Conservation (phyloP, 2,797 vertebrate species). For the Falco rusticolus region DNA sequence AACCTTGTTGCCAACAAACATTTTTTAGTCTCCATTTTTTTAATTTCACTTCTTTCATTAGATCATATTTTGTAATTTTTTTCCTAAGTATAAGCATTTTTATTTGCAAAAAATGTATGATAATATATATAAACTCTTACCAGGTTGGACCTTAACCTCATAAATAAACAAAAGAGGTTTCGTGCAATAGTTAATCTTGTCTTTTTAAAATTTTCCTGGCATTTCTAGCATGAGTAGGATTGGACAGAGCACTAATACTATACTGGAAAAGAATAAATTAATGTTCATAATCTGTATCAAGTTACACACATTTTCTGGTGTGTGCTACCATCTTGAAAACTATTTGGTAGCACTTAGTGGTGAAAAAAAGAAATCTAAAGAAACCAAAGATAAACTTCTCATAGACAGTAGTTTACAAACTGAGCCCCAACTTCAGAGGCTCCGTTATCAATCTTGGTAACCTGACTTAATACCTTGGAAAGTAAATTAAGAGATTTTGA, state of each 20-base stretch:
- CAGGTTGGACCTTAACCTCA: neutral
- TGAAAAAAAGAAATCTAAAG: neutral
- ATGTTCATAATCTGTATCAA: neutral
- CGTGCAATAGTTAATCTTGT: neutral
- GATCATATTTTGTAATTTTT: neutral
- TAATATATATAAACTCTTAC: neutral
- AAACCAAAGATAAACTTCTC: neutral
- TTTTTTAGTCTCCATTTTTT: neutral
- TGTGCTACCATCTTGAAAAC: neutral
- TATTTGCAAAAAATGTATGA: neutral
- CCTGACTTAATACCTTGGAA: neutral
- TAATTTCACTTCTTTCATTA: neutral
- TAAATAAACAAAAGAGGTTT: neutral
- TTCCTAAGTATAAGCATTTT: neutral
- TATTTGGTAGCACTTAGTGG: neutral
- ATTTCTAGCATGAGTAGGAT: neutral
- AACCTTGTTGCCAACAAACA: neutral
- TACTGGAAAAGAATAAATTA: neutral
- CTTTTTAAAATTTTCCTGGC: neutral
- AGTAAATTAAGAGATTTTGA: neutral
- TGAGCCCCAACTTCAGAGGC: neutral
- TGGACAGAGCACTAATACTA: neutral
- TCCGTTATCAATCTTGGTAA: neutral
- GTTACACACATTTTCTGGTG: neutral
- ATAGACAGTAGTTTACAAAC: neutral